Evolutionary conservation across 92 coral and sea anemone species (phyloP), one percentile per base, ranked within the genome.

Genomic region (Scolanthus callimorphus): DNA sequence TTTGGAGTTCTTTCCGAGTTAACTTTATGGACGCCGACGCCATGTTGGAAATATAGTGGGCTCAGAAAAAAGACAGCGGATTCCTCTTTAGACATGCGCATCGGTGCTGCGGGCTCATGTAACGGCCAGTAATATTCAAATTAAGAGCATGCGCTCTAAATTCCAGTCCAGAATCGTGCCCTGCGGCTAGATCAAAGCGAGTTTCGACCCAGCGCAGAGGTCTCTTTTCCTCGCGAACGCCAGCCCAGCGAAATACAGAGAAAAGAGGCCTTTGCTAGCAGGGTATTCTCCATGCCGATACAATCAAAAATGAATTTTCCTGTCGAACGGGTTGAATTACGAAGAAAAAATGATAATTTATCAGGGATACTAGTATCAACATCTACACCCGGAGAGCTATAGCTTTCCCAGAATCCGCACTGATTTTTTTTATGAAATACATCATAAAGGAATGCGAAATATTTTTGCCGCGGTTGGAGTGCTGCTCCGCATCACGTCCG

Each of bases 211-310:
- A 34, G 6, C 8, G 41, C 41, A 34, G 41, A 34, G 41, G 41
- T 34, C 6, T 34, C 41, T 34, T 34, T 34, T 34, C 41, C 41
- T 34, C 41, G 41, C 41, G 41, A 34, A 34, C 41, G 6, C 41
- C 41, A 34, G 41, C 41, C 41, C 41, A 34, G 41, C 41, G 41
- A 34, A 34, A 34, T 34, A 34, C 41, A 34, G 41, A 34, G 41
- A 34, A 34, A 34, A 34, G 41, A 34, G 41, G 41, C 41, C 41
- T 34, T 15, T 34, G 41, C 41, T 34, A 34, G 41, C 41, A 34
- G 41, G 41, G 41, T n/a, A n/a, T n/a, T n/a, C n/a, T n/a, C n/a
- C n/a, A n/a, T n/a, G n/a, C n/a, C n/a, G n/a, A n/a, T n/a, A n/a
- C n/a, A n/a, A n/a, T n/a, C n/a, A n/a, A n/a, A n/a, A n/a, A n/a